phyloP scores from a whole-genome alignment of 2,113 vertebrate genomes.

The Columbina picui region DNA sequence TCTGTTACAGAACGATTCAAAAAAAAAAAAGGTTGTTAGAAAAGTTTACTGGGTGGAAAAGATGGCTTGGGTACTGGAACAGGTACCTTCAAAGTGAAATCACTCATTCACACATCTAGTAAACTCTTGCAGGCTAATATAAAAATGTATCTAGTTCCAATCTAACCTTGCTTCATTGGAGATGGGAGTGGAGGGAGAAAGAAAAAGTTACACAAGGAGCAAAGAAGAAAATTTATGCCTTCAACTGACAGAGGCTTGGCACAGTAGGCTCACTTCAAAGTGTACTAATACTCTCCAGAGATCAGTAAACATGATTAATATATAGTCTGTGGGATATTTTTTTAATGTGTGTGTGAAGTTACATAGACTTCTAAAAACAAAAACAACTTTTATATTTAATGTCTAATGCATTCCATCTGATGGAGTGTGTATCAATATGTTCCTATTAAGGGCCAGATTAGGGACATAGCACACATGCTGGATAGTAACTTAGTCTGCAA shows the following conservation, averaged over 20 bases:
- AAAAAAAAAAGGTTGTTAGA: background rate
- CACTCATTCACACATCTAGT: background rate
- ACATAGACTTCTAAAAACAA: slow-evolving; percentile 50
- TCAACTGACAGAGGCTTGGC: slow-evolving; percentile 47
- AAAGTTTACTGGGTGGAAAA: background rate
- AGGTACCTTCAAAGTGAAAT: background rate
- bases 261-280: slow-evolving; percentile 55
- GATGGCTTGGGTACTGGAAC: background rate
- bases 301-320: slow-evolving; percentile 56
- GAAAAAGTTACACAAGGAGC: slow-evolving; percentile 23
- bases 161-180: background rate
- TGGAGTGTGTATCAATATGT: background rate
- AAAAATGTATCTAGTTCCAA: background rate
- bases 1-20: background rate
- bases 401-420: slow-evolving; percentile 32
- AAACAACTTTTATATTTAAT: slow-evolving; percentile 47
- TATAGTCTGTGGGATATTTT: background rate
- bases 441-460: background rate
- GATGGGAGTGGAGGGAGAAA: background rate
- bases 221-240: slow-evolving; percentile 42
- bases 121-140: background rate
- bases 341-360: slow-evolving; percentile 33
- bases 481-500: slow-evolving; percentile 3
- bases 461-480: background rate
- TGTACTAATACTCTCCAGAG: slow-evolving; percentile 53